phyloP scores from a whole-genome alignment of 1,140 invertebrate species.

The Cherax destructor region DNA sequence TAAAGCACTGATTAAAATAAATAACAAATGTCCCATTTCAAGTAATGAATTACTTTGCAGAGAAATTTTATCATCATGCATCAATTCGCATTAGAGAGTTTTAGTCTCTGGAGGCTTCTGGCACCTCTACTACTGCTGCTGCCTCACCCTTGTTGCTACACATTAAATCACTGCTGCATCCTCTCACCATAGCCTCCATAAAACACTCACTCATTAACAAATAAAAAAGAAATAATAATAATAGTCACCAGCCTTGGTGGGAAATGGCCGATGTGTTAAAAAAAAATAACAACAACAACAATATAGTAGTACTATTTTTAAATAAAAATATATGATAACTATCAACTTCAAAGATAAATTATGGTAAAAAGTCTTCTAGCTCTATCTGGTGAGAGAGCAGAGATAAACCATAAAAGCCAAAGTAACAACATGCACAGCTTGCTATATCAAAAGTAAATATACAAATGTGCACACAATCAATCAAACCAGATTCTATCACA shows the following conservation, averaged over 20 bases:
- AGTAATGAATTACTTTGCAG: slow-evolving; percentile 5
- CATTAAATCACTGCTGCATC: slow-evolving; percentile 22
- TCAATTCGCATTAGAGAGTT: slow-evolving; percentile 60
- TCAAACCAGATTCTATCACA: slow-evolving; percentile 21
- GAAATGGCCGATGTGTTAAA: background rate
- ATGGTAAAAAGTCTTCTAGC: slow-evolving; percentile 46
- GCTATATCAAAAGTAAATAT: slow-evolving; percentile 59
- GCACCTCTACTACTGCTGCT: slow-evolving; percentile 51
- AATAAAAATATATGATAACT: slow-evolving; percentile 15
- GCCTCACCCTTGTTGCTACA: slow-evolving; percentile 27
- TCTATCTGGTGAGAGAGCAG: slow-evolving; percentile 63
- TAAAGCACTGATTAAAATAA: slow-evolving; percentile 42
- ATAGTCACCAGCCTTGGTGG: background rate
- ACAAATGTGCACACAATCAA: slow-evolving; percentile 50
- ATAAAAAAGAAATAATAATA: background rate
- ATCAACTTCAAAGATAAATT: slow-evolving; percentile 16
- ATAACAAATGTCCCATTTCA: slow-evolving; percentile 22
- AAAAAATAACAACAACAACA: background rate
- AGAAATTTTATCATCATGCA: slow-evolving; percentile 8
- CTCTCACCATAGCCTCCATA: slow-evolving; percentile 50
- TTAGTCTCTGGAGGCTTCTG: slow-evolving; percentile 55
- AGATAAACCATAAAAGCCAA: slow-evolving; percentile 41
- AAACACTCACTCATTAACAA: slow-evolving; percentile 1
- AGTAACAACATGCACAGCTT: slow-evolving; percentile 58
- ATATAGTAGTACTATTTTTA: too few relatives aligned